Evolutionary conservation across 2,888 invertebrate genomes (phyloP).

Genomic region (Acronicta alni): DNA sequence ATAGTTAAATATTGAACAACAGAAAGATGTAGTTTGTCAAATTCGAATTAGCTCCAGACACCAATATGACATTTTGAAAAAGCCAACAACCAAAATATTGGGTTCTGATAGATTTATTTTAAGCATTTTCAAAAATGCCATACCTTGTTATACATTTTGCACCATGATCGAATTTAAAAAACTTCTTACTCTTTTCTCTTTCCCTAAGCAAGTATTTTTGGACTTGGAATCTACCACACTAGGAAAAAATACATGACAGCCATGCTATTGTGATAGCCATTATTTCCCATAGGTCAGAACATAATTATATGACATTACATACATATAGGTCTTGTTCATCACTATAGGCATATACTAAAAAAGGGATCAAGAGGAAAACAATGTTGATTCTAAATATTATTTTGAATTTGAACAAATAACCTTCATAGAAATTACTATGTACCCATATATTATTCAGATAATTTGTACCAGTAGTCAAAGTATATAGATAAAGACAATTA

Average conservation of each 20-base stretch:
- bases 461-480: too few relatives aligned
- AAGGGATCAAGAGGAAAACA: not conserved
- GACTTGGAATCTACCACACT: constrained; percentile 27
- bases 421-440: not conserved
- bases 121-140: constrained; percentile 18
- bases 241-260: not conserved
- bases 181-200: constrained; percentile 13
- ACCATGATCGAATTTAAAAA: constrained; percentile 26
- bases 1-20: constrained; percentile 11
- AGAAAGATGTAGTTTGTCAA: constrained; percentile 26
- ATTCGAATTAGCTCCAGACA: constrained; percentile 14
- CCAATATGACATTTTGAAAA: constrained; percentile 15
- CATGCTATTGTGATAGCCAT: constrained; percentile 2
- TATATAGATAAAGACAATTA: too few relatives aligned
- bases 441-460: not conserved
- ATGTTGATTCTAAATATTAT: not conserved
- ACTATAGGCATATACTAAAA: not conserved
- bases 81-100: constrained; percentile 4
- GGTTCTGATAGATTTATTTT: constrained; percentile 3
- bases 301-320: constrained; percentile 7
- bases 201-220: constrained; percentile 31
- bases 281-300: constrained; percentile 15
- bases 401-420: not conserved
- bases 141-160: constrained; percentile 1
- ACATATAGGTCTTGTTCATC: constrained; percentile 17